Conservation (phyloP, 1,140 invertebrate genomes). For the Drosophila eugracilis region DNA sequence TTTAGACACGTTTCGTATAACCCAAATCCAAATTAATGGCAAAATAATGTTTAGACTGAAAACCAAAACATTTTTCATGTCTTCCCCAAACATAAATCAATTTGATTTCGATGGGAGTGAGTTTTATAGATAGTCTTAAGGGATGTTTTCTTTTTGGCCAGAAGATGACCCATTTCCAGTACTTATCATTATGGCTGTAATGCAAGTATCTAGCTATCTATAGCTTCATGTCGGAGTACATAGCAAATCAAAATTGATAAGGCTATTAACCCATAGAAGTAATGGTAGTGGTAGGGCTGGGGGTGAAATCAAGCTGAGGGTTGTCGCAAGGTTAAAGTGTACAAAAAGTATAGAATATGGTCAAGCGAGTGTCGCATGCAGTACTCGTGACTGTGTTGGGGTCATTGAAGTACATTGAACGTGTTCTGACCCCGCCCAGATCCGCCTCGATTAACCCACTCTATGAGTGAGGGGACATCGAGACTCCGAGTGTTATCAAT, state of each 20-base stretch:
- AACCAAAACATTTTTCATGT: slow-evolving; percentile 43
- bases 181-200: slow-evolving; percentile 1
- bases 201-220: slow-evolving; percentile 19
- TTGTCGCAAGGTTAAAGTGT: slow-evolving; percentile 46
- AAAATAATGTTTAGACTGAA: slow-evolving; percentile 51
- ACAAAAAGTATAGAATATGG: slow-evolving; percentile 11
- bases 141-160: background rate
- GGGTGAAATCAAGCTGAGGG: slow-evolving; percentile 14
- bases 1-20: slow-evolving; percentile 28
- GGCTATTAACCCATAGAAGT: slow-evolving; percentile 51
- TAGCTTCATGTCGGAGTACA: slow-evolving; percentile 24
- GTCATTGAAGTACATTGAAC: slow-evolving; percentile 51
- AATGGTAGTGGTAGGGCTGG: background rate
- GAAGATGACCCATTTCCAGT: slow-evolving; percentile 17
- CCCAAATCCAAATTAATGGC: slow-evolving; percentile 49
- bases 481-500: slow-evolving; percentile 27
- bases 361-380: slow-evolving; percentile 24
- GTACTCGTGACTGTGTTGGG: slow-evolving; percentile 13
- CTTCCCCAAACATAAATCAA: slow-evolving; percentile 41
- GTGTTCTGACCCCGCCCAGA: slow-evolving; percentile 9
- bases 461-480: background rate
- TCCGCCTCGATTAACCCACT: slow-evolving; percentile 14
- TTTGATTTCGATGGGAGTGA: slow-evolving; percentile 13
- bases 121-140: background rate
- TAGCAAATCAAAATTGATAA: slow-evolving; percentile 60